Conservation (phyloP, 2,113 vertebrate genomes). For the Cacatua alba region DNA sequence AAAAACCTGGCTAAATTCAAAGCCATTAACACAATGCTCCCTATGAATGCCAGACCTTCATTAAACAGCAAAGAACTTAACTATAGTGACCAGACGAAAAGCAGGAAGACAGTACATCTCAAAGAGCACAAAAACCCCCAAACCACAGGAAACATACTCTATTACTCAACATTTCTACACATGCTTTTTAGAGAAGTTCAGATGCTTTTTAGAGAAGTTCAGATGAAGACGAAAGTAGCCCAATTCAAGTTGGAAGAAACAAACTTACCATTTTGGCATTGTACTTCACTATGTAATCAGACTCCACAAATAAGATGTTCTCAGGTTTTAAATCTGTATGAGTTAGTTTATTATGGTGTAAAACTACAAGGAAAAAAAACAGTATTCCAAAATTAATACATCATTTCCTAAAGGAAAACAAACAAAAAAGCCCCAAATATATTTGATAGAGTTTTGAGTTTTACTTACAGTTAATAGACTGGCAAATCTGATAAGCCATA, state of each 20-base stretch:
- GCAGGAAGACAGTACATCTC: not conserved
- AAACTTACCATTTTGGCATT: slow-evolving; percentile 87
- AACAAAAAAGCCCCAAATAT: not conserved
- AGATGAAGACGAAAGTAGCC: not conserved
- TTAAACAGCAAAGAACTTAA: not conserved
- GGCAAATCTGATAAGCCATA: slow-evolving; percentile 93
- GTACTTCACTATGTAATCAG: slow-evolving; percentile 89
- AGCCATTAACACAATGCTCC: not conserved
- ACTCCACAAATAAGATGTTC: slow-evolving; percentile 95
- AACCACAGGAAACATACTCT: not conserved
- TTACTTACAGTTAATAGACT: slow-evolving; percentile 91
- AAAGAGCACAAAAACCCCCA: not conserved
- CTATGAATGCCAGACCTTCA: not conserved
- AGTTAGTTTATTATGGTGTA: slow-evolving; percentile 94
- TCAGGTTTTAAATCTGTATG: slow-evolving; percentile 98
- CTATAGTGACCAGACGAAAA: not conserved
- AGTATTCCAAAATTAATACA: not conserved
- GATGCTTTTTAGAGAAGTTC: not conserved
- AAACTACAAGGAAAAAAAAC: slow-evolving; percentile 77
- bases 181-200: not conserved
- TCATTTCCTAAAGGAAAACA: not conserved
- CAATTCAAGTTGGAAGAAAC: not conserved
- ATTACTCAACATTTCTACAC: not conserved
- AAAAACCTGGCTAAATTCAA: not conserved
- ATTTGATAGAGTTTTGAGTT: not conserved